Conservation (phyloP, 1,140 invertebrate species). For the Aphelinus certus region DNA sequence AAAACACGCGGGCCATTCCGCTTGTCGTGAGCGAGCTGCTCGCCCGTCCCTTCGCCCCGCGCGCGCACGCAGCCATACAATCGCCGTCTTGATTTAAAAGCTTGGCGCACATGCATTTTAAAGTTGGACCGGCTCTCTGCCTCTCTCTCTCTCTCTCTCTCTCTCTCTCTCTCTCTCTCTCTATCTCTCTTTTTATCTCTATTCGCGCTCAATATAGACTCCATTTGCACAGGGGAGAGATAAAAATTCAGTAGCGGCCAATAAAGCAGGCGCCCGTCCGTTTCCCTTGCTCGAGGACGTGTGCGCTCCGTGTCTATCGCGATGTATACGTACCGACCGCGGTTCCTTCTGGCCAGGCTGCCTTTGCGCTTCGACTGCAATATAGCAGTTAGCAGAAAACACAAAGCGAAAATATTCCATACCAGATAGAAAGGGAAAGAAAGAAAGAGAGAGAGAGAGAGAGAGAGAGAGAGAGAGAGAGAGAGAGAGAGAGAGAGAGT, state of each 20-base stretch:
- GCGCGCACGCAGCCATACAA: constrained; percentile 33
- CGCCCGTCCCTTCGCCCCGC: background rate
- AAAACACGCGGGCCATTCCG: background rate
- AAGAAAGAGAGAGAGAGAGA: background rate
- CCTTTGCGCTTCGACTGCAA: constrained; percentile 28
- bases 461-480: background rate
- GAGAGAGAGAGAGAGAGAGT: background rate
- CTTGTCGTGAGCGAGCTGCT: background rate
- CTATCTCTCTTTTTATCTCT: no score
- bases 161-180: background rate
- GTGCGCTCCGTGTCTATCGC: background rate
- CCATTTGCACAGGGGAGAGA: constrained; percentile 52
- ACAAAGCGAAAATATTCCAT: constrained; percentile 32
- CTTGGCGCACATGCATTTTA: constrained; percentile 52
- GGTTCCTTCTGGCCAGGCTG: constrained; percentile 19
- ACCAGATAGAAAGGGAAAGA: no score
- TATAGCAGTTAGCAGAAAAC: constrained; percentile 33
- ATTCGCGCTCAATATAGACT: constrained; percentile 33
- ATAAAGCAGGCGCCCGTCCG: constrained; percentile 47
- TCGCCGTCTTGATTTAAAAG: constrained; percentile 56
- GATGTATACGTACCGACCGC: background rate
- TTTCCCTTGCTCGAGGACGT: constrained; percentile 27
- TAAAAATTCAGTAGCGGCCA: constrained; percentile 58
- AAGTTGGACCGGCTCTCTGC: constrained; percentile 16
- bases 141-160: background rate